Evolutionary conservation across 2,888 invertebrate genomes (phyloP).

Genomic region (Eupelmus urozonus): DNA sequence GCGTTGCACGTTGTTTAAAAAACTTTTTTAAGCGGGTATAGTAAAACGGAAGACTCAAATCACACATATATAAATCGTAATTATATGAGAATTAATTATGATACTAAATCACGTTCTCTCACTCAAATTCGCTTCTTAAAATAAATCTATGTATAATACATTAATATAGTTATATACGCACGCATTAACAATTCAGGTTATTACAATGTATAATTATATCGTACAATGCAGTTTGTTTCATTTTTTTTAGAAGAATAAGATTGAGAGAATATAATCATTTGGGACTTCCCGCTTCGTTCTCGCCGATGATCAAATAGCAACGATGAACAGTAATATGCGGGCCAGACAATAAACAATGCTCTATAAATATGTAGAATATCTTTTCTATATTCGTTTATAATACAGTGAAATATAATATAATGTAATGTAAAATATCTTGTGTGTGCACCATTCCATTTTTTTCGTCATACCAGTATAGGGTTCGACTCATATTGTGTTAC

Average conservation of each 20-base stretch:
- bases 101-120: constrained; percentile 9
- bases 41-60: constrained; percentile 59
- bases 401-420: constrained; percentile 62
- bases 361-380: constrained; percentile 40
- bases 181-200: constrained; percentile 40
- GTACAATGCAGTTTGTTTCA: constrained; percentile 32
- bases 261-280: constrained; percentile 21
- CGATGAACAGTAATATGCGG: neutral
- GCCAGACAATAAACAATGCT: neutral
- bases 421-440: constrained; percentile 60
- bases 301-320: neutral
- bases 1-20: constrained; percentile 30
- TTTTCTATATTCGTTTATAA: constrained; percentile 50
- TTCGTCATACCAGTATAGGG: constrained; percentile 6
- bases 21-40: constrained; percentile 44
- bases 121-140: constrained; percentile 25
- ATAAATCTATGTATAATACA: constrained; percentile 26
- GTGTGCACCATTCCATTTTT: constrained; percentile 15
- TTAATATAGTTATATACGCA: constrained; percentile 20
- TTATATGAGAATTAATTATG: constrained; percentile 23
- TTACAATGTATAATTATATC: constrained; percentile 38
- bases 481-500: constrained; percentile 6
- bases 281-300: constrained; percentile 25
- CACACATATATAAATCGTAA: constrained; percentile 45
- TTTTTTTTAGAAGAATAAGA: constrained; percentile 38